Percentiles rank a stretch among this genome's conserved stretches.
phyloP scores from a whole-genome alignment of 2,797 vertebrate species.

The Schizopygopsis pylzovi region DNA sequence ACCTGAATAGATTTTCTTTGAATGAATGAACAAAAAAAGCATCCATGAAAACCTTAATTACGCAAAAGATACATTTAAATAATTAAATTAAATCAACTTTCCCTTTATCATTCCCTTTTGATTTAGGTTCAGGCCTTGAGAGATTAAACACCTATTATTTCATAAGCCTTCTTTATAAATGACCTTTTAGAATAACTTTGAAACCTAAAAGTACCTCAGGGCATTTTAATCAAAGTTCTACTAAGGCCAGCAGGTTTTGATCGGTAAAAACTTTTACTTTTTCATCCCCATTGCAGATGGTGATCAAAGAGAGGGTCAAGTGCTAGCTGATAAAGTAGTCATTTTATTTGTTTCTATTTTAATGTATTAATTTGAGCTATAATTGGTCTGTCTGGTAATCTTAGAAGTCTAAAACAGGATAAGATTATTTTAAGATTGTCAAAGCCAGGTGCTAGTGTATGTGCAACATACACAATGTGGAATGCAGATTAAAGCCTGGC shows the following conservation, averaged over 20 bases:
- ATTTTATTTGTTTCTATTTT: not conserved
- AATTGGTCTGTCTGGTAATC: not conserved
- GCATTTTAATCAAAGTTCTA: slow-evolving; percentile 48
- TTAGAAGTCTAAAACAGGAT: not conserved
- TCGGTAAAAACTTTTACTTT: slow-evolving; percentile 23
- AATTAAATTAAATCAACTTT: not conserved
- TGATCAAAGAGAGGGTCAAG: not conserved
- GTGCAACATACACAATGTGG: not conserved
- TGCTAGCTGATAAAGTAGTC: not conserved
- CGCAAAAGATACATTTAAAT: not conserved
- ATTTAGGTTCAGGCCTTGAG: not conserved
- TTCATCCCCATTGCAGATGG: slow-evolving; percentile 22
- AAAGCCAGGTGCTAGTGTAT: not conserved
- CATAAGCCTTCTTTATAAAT: slow-evolving; percentile 13
- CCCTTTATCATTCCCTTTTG: slow-evolving; percentile 22
- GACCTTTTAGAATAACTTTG: slow-evolving; percentile 32
- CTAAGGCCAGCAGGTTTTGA: slow-evolving; percentile 26
- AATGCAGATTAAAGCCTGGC: not conserved
- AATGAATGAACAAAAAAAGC: slow-evolving; percentile 22
- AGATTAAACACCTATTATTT: slow-evolving; percentile 42
- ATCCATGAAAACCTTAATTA: slow-evolving; percentile 21
- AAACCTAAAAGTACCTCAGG: slow-evolving; percentile 8
- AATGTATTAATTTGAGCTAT: not conserved
- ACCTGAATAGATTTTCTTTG: slow-evolving; percentile 36
- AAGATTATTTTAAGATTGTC: not conserved